Conservation (phyloP, 2,888 invertebrate species). For the Hetaerina titia region DNA sequence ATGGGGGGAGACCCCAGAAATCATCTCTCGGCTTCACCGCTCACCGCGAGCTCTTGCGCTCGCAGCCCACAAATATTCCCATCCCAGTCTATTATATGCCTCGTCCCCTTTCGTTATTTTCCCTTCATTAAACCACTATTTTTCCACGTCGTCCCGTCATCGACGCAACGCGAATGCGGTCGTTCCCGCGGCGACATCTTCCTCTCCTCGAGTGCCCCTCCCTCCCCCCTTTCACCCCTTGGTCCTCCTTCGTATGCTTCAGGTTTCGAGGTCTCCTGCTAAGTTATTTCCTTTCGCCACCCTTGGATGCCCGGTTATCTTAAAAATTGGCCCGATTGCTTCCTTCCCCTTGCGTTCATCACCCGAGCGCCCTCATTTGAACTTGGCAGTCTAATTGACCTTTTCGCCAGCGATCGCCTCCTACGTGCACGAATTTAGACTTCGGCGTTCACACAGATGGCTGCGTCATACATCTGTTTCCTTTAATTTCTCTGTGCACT, state of each 20-base stretch:
- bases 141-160: neutral
- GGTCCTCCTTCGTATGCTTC: too few relatives aligned
- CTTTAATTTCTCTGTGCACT: neutral
- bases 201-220: neutral
- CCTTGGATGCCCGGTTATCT: too few relatives aligned
- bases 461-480: neutral
- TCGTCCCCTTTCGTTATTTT: conserved; percentile 9
- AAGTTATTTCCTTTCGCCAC: too few relatives aligned
- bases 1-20: neutral
- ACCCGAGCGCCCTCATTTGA: neutral
- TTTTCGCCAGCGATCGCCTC: neutral
- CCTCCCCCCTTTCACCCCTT: neutral
- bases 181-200: neutral
- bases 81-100: neutral
- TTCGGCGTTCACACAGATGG: neutral
- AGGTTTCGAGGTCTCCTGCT: too few relatives aligned
- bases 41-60: neutral
- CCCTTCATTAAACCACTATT: conserved; percentile 29
- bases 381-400: neutral
- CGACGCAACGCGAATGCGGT: neutral
- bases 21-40: conserved; percentile 7
- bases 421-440: neutral
- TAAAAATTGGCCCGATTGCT: too few relatives aligned
- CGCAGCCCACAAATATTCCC: conserved; percentile 21
- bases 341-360: too few relatives aligned